These are phyloP conservation scores for Phenganax subtilis DNA, from an alignment of 92 coral and sea anemone species.

Conservation along the genomic window DNA sequence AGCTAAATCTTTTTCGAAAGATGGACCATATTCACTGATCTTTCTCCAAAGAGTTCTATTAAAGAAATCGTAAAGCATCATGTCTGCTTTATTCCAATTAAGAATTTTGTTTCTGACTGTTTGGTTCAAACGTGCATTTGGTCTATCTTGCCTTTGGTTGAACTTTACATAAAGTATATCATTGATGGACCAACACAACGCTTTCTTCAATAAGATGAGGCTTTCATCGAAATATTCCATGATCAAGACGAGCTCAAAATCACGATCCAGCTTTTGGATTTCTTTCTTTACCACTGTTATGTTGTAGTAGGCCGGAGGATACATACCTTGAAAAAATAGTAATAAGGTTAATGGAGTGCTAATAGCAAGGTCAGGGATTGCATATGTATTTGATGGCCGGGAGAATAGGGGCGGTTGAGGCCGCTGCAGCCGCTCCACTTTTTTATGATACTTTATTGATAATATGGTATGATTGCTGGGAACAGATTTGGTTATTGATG, in stretches of 20 bases:
- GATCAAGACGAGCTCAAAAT: constrained; percentile 73
- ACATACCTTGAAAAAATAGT: constrained; percentile 8
- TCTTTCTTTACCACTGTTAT: constrained; percentile 45
- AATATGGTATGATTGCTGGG: too few species aligned
- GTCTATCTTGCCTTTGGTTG: constrained; percentile 64
- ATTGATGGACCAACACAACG: constrained; percentile 85
- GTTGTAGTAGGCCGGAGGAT: constrained; percentile 59
- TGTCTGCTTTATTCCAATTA: constrained; percentile 83
- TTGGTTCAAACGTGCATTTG: constrained; percentile 9
- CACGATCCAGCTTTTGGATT: constrained; percentile 54
- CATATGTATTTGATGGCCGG: too few species aligned
- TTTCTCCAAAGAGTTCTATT: constrained; percentile 86
- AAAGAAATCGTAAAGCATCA: constrained; percentile 67
- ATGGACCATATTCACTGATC: constrained; percentile 65
- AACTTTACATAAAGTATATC: constrained; percentile 79
- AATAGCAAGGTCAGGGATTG: not conserved
- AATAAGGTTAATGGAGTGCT: not conserved
- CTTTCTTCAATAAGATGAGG: constrained; percentile 73
- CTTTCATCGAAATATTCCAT: constrained; percentile 98
- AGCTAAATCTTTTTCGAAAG: constrained; percentile 64
- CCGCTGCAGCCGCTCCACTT: too few species aligned
- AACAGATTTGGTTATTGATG: too few species aligned
- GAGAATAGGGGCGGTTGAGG: too few species aligned
- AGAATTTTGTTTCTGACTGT: constrained; percentile 52
- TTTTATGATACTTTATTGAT: too few species aligned